Percentiles rank a stretch among this genome's conserved stretches.
These are phyloP conservation scores for Geotrupes spiniger DNA, from an alignment of 2,888 invertebrate species.

Conservation along the genomic window DNA sequence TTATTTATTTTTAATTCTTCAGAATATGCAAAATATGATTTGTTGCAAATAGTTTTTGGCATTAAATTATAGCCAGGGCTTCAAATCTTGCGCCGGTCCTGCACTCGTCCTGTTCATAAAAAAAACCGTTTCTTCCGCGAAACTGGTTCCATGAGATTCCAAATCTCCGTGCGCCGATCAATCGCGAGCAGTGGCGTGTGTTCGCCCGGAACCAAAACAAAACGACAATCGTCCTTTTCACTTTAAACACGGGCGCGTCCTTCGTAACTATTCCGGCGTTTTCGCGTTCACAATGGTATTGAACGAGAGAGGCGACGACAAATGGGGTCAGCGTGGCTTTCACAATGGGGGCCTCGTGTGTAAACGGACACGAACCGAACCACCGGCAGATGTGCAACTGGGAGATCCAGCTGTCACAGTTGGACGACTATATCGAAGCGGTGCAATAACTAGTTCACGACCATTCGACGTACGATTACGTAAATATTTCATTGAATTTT, in stretches of 20 bases:
- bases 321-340: conserved; percentile 26
- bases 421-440: too few relatives aligned
- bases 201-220: background rate
- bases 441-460: too few relatives aligned
- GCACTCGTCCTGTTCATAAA: too few relatives aligned
- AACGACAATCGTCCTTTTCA: too few relatives aligned
- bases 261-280: conserved; percentile 26
- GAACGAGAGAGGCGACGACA: conserved; percentile 11
- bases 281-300: conserved; percentile 26
- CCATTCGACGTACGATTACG: too few relatives aligned
- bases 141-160: too few relatives aligned
- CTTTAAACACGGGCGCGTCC: conserved; percentile 21
- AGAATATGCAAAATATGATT: too few relatives aligned
- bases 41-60: too few relatives aligned
- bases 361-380: too few relatives aligned
- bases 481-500: background rate
- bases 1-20: too few relatives aligned
- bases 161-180: background rate
- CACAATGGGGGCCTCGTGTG: conserved; percentile 20
- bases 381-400: conserved; percentile 24
- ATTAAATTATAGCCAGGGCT: too few relatives aligned
- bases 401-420: conserved; percentile 21
- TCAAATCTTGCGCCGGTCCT: too few relatives aligned
- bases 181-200: conserved; percentile 1
- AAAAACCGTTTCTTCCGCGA: background rate